These are phyloP conservation scores for Hemibates koningsi DNA, from an alignment of 2,113 vertebrate species.

Conservation along the genomic window DNA sequence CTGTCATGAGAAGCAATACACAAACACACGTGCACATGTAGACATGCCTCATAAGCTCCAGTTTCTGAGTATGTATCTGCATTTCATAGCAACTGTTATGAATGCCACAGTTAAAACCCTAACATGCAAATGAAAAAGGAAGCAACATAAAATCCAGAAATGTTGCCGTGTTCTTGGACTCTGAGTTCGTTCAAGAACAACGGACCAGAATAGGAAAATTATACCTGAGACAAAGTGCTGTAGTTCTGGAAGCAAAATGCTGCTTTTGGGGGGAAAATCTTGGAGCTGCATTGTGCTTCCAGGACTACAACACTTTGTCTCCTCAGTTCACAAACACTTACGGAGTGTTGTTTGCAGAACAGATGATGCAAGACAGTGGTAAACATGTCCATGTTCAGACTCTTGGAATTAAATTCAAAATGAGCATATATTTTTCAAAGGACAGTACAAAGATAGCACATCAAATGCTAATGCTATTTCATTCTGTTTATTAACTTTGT, in stretches of 20 bases:
- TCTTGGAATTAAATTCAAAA: background rate
- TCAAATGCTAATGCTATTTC: background rate
- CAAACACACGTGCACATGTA: background rate
- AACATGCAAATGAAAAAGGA: background rate
- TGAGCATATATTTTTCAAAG: background rate
- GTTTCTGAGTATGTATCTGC: background rate
- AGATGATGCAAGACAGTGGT: background rate
- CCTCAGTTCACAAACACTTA: background rate
- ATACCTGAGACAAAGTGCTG: background rate
- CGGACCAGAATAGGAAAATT: background rate
- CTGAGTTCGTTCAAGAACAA: background rate
- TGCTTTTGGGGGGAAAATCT: background rate
- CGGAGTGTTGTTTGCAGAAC: background rate
- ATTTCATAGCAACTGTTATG: background rate
- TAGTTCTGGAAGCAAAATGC: background rate
- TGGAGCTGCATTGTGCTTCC: background rate
- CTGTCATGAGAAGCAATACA: background rate
- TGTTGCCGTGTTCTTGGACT: background rate
- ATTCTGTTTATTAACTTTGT: background rate
- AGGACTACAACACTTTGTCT: background rate
- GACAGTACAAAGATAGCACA: background rate
- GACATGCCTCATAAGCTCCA: background rate
- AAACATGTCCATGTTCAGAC: background rate
- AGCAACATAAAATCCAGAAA: background rate
- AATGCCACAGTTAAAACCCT: background rate